Evolutionary conservation across 2,888 invertebrate genomes (phyloP), one percentile per base, ranked within the genome.

Genomic region (Perizoma affinitatum): DNA sequence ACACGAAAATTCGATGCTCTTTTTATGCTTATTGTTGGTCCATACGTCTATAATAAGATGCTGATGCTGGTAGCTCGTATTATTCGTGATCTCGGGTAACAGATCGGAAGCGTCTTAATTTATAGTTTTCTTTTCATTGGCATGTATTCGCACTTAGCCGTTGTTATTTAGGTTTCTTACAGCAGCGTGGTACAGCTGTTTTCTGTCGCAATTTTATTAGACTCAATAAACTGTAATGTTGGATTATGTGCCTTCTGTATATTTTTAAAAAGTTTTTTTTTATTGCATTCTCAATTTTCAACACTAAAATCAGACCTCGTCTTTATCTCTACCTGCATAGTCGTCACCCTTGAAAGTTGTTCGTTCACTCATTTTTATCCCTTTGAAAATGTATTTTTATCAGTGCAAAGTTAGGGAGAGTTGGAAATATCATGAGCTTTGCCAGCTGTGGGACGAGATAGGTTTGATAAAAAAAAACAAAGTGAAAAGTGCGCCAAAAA

Each of bases 161-260:
- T 54, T 66, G 64, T 63, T 48, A 52, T 66, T 59, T 63, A 50
- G 53, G 46, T 46, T 56, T 53, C 42, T 53, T 58, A 63, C 36
- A 43, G 52, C 57, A 54, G 43, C 53, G 48, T 59, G 43, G 57
- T 56, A 57, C 66, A 66, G 65, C 65, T 68, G 68, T 51, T 42
- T 54, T 55, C 59, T 55, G 54, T 36, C 38, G 43, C 56, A 61
- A 68, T 68, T 68, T n/a, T 66, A 68, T 68, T 59, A 51, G 47
- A 53, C 57, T 53, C 63, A 54, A 42, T 63, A 59, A 50, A 58
- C 58, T 63, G 59, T 63, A 53, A 63, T 58, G 63, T 50, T 48
- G 42, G 60, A 61, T 56, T 45, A 58, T 44, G 42, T 47, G 43
- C 35, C 52, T 22, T 22, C 22, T 22, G 22, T 22, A 22, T 22